phyloP scores from a whole-genome alignment of 2,113 vertebrate genomes.

The Chunga burmeisteri region DNA sequence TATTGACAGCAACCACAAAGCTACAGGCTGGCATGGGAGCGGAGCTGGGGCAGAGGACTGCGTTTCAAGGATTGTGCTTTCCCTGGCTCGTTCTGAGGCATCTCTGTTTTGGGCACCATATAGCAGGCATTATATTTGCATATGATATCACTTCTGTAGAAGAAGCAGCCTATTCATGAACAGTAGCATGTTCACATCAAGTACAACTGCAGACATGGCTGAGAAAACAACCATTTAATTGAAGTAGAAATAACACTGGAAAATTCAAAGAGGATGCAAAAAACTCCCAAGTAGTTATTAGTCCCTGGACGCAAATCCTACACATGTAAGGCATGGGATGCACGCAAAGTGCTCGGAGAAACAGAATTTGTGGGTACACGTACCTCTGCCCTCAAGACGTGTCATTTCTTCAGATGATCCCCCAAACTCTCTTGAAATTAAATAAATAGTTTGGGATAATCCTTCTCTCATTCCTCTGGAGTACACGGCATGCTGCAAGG shows the following conservation, averaged over 20 bases:
- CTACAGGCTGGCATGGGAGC: neutral
- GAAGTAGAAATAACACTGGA: neutral
- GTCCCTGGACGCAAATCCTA: neutral
- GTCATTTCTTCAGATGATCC: neutral
- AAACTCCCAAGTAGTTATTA: neutral
- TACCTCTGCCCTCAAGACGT: neutral
- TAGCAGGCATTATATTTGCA: neutral
- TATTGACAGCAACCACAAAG: neutral
- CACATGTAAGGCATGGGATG: neutral
- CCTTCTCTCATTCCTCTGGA: neutral
- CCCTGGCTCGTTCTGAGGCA: neutral
- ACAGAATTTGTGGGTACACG: neutral
- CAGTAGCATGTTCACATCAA: neutral
- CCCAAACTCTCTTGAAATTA: neutral
- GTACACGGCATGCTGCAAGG: neutral
- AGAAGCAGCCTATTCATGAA: slow-evolving; percentile 4
- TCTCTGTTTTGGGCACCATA: neutral
- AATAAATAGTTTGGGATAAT: neutral
- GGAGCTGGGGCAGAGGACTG: neutral
- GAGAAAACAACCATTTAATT: neutral
- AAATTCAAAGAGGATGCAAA: neutral
- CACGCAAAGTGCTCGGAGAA: neutral
- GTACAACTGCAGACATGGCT: neutral
- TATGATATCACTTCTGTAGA: neutral
- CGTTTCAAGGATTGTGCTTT: neutral